A percentile compares a stretch with the other conserved stretches of the same genome.
Evolutionary conservation across 2,113 vertebrate genomes (phyloP).

Genomic region (Seriola aureovittata): DNA sequence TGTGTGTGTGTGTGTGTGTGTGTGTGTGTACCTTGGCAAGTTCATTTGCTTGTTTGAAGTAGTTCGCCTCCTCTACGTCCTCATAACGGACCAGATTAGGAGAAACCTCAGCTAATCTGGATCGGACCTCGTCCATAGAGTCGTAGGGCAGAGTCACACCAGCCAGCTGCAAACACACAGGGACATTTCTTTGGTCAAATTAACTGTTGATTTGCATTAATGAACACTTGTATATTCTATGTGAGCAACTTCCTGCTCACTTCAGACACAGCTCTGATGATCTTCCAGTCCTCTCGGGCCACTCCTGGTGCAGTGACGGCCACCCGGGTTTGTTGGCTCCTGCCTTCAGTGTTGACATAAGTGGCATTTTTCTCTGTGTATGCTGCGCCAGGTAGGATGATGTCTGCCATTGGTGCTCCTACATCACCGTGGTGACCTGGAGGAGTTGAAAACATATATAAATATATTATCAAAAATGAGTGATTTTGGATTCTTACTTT

Average conservation of each 20-base stretch:
- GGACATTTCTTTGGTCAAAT: not conserved
- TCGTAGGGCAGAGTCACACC: constrained; percentile 94
- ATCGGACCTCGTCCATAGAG: constrained; percentile 89
- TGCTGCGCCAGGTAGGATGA: constrained; percentile 94
- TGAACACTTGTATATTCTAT: rapidly evolving
- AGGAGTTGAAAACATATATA: not conserved
- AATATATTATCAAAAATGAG: not conserved
- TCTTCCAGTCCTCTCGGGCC: constrained; percentile 97
- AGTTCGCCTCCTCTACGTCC: constrained; percentile 95
- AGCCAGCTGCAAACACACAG: constrained; percentile 85
- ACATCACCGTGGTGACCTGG: constrained; percentile 96
- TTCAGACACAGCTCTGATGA: constrained; percentile 96
- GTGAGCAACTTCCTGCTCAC: constrained; percentile 71
- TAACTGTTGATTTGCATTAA: not conserved
- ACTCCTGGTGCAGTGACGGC: constrained; percentile 94
- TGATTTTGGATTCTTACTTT: not conserved
- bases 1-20: not conserved
- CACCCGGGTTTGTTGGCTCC: constrained; percentile 93
- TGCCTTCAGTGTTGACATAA: constrained; percentile 96
- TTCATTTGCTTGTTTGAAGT: constrained; percentile 94
- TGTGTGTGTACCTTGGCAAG: constrained; percentile 82
- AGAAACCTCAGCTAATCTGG: constrained; percentile 92
- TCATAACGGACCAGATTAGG: constrained; percentile 95
- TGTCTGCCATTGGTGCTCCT: constrained; percentile 93
- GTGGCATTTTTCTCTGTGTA: constrained; percentile 96